phyloP scores from a whole-genome alignment of 2,888 invertebrate genomes.

The Euproctis similis region DNA sequence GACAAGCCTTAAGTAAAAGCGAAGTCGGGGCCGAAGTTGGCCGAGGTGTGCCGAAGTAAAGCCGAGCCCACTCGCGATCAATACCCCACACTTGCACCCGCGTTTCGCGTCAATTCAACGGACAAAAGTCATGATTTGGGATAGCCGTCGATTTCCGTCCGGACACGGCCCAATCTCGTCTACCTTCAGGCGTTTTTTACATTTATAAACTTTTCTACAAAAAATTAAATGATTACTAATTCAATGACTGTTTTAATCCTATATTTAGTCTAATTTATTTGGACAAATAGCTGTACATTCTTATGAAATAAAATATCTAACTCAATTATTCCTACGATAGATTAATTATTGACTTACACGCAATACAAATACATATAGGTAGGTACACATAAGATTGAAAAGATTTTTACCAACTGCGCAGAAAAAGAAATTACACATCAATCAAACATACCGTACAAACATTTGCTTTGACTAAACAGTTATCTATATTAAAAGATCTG shows the following conservation, averaged over 20 bases:
- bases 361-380: too few species aligned
- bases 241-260: too few species aligned
- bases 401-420: not conserved
- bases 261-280: not conserved
- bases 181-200: too few species aligned
- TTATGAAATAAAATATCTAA: too few species aligned
- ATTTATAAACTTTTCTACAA: too few species aligned
- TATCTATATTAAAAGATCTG: constrained; percentile 24
- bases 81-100: constrained; percentile 59
- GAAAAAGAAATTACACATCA: constrained; percentile 10
- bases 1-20: constrained; percentile 52
- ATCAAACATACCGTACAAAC: constrained; percentile 12
- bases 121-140: constrained; percentile 70
- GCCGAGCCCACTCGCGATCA: constrained; percentile 62
- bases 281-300: too few species aligned
- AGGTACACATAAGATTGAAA: too few species aligned
- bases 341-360: too few species aligned
- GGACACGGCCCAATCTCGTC: constrained; percentile 52
- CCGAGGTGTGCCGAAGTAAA: constrained; percentile 58
- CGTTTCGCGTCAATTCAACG: constrained; percentile 65
- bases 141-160: constrained; percentile 64
- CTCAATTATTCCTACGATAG: too few species aligned
- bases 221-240: too few species aligned
- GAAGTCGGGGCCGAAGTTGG: constrained; percentile 51
- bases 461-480: constrained; percentile 22